These are phyloP conservation scores for Okapia johnstoni DNA, from an alignment of 2,113 vertebrate genomes.

Conservation along the genomic window DNA sequence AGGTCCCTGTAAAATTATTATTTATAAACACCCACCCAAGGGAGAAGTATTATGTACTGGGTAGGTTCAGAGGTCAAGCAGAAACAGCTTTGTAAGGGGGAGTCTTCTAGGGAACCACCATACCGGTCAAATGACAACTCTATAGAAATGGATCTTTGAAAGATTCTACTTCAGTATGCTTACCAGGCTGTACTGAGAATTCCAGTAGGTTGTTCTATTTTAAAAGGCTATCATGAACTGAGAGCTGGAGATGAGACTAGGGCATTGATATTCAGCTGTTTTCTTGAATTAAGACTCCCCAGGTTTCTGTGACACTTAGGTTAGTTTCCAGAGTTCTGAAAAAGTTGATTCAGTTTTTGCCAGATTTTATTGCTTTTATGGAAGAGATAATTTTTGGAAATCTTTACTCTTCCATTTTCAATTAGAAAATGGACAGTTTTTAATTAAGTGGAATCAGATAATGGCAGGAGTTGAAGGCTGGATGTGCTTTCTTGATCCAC, in stretches of 20 bases:
- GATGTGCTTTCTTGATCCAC: background rate
- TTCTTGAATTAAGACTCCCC: background rate
- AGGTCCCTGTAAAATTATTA: background rate
- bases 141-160: background rate
- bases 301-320: background rate
- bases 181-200: background rate
- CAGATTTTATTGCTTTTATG: background rate
- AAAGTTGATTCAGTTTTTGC: background rate
- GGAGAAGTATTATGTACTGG: background rate
- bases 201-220: background rate
- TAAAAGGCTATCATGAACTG: background rate
- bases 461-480: background rate
- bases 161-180: background rate
- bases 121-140: background rate
- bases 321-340: background rate
- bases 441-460: slow-evolving; percentile 10
- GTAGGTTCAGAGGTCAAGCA: background rate
- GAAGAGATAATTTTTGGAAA: background rate
- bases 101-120: background rate
- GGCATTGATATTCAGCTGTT: background rate
- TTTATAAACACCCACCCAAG: background rate
- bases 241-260: background rate
- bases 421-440: background rate
- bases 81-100: background rate
- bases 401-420: background rate